A percentile compares a stretch with the other conserved stretches of the same genome.
Conservation (phyloP, 2,888 invertebrate genomes). For the Trilocha varians region DNA sequence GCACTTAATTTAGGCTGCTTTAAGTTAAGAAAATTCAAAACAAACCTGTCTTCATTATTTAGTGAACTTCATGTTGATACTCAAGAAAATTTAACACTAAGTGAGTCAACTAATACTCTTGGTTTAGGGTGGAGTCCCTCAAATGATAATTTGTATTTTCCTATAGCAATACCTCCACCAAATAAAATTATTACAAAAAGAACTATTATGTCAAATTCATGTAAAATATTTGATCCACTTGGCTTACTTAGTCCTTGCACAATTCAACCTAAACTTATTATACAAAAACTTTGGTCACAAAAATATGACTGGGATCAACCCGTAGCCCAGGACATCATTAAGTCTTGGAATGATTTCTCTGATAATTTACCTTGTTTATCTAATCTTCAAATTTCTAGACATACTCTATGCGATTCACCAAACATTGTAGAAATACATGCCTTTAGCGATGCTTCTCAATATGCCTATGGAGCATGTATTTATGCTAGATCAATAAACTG, state of each 20-base stretch:
- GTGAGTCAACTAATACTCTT: too few species aligned
- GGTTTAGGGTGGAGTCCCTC: constrained; percentile 17
- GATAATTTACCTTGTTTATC: neutral
- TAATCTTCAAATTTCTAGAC: neutral
- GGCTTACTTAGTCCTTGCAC: constrained; percentile 5
- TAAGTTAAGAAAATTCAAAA: too few species aligned
- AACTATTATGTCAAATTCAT: constrained; percentile 1
- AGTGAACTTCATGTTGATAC: too few species aligned
- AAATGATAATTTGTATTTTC: constrained; percentile 11
- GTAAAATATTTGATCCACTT: constrained; percentile 8
- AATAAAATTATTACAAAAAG: too few species aligned
- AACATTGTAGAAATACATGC: too few species aligned
- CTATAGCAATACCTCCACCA: too few species aligned
- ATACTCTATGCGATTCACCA: too few species aligned
- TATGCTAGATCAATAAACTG: neutral
- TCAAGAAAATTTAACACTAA: too few species aligned
- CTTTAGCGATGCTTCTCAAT: constrained; percentile 2
- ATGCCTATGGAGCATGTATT: constrained; percentile 2
- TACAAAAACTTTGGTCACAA: constrained; percentile 7
- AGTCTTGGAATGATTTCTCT: neutral
- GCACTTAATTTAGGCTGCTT: constrained; percentile 7
- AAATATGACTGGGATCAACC: constrained; percentile 7
- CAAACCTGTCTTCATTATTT: too few species aligned
- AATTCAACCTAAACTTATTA: too few species aligned
- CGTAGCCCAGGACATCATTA: constrained; percentile 9